These are phyloP conservation scores for Lutraria rhynchaena DNA, from an alignment of 1,140 invertebrate species.

Conservation along the genomic window DNA sequence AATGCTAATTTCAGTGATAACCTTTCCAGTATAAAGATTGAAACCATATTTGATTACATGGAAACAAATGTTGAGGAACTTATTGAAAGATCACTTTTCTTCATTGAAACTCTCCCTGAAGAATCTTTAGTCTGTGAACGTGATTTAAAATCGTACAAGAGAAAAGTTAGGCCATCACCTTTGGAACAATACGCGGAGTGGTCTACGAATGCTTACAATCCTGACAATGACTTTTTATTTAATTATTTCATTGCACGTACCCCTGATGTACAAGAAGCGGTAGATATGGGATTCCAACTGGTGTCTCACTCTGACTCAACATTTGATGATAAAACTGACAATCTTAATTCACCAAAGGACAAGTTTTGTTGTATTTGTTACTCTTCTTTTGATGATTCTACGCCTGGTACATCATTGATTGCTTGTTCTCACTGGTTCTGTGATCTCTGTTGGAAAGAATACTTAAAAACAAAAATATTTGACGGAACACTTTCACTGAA, in stretches of 20 bases:
- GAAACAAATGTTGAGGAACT: constrained; percentile 53
- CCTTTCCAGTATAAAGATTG: constrained; percentile 31
- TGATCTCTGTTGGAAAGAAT: constrained; percentile 68
- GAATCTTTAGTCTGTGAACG: neutral
- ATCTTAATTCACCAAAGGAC: constrained; percentile 18
- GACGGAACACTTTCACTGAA: constrained; percentile 11
- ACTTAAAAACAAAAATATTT: constrained; percentile 48
- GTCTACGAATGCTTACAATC: constrained; percentile 8
- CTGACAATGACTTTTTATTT: constrained; percentile 8
- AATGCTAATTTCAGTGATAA: constrained; percentile 25
- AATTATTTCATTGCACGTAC: neutral
- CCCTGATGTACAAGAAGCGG: neutral
- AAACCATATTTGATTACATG: constrained; percentile 59
- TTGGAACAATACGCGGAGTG: constrained; percentile 35
- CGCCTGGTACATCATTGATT: constrained; percentile 58
- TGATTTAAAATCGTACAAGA: neutral
- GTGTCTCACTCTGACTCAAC: constrained; percentile 16
- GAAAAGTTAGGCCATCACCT: neutral
- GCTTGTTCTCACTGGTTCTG: constrained; percentile 73
- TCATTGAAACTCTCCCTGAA: constrained; percentile 52
- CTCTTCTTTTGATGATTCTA: constrained; percentile 5
- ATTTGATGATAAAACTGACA: constrained; percentile 1
- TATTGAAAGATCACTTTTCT: constrained; percentile 48
- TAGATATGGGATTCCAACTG: constrained; percentile 9
- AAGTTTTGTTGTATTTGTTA: constrained; percentile 66